Evolutionary conservation across 64 coral and sea anemone genomes (phyloP), one percentile per base, ranked within the genome.

Genomic region (Montipora cactus): DNA sequence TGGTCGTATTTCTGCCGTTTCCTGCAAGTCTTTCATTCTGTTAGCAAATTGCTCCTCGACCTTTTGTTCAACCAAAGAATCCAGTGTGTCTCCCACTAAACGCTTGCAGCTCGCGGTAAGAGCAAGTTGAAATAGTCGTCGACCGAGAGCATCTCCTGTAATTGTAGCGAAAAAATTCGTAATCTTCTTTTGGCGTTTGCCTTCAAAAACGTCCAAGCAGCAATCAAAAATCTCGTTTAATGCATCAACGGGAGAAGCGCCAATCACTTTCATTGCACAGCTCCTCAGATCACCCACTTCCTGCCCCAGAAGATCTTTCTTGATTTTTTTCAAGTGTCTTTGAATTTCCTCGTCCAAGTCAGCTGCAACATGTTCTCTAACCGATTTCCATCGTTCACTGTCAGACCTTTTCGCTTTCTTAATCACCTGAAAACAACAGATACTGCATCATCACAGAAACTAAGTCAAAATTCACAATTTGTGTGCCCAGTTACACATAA

Each of bases 341-440:
- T 98, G 49, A 21, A 98, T 87, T 18, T 98, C 96, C 87, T 91
- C 85, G 9, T 90, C 90, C 73, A 98, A 64, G 12, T 98, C 96
- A 7, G n/a, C 51, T 25, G 79, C 76, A 15, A 95, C 16, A 46
- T 95, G 28, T 87, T 95, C 77, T 45, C 78, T 71, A 1, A 76
- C 87, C n/a, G 81, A 57, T 77, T 87, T 98, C 23, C 89, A 86
- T 7, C 78, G 84, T n/a, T 95, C 90, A 87, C 93, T 98, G 59
- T 95, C 90, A 50, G 80, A 15, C 0, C 77, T 85, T 70, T 95
- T 71, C 8, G 90, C 89, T 2, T 85, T 87, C 75, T 98, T 98
- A 15, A 93, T 78, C 67, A 94, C 88, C 95, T 96, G 72, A 16
- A 44, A 53, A 67, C 14, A 87, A 72, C 22, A 5, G 12, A 79